These are phyloP conservation scores for Bufo bufo DNA, from an alignment of 2,113 vertebrate species.

Conservation along the genomic window DNA sequence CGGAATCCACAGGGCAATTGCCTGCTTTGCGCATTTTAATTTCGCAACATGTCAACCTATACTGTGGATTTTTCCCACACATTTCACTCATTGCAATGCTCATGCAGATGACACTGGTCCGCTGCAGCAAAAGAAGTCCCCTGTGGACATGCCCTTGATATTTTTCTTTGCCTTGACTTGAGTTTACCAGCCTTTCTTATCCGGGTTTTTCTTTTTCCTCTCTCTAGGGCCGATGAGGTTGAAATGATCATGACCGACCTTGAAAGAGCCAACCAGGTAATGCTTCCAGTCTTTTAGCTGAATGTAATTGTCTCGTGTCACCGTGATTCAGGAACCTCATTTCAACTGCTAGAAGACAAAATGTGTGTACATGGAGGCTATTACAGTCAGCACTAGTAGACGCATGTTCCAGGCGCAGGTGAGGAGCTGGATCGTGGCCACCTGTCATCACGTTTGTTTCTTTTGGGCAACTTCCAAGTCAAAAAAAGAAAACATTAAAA, in stretches of 20 bases:
- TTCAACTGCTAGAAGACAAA: neutral
- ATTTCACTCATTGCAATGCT: no score
- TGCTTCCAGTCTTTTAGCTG: conserved; percentile 44
- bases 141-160: no score
- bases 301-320: neutral
- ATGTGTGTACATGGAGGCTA: neutral
- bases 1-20: no score
- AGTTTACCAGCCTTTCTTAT: neutral
- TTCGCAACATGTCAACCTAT: no score
- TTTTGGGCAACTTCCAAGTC: neutral
- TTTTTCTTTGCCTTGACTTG: neutral
- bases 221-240: conserved; percentile 90
- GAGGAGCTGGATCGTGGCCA: neutral
- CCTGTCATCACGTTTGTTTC: neutral
- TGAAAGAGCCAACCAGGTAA: conserved; percentile 98
- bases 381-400: neutral
- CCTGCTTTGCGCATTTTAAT: no score
- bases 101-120: no score
- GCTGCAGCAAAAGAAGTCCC: no score
- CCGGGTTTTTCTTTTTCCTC: conserved; percentile 53
- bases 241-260: conserved; percentile 99
- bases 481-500: neutral
- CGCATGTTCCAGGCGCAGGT: neutral
- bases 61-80: no score
- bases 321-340: neutral